phyloP scores from a whole-genome alignment of 2,113 vertebrate genomes.

The Cardinalis cardinalis region DNA sequence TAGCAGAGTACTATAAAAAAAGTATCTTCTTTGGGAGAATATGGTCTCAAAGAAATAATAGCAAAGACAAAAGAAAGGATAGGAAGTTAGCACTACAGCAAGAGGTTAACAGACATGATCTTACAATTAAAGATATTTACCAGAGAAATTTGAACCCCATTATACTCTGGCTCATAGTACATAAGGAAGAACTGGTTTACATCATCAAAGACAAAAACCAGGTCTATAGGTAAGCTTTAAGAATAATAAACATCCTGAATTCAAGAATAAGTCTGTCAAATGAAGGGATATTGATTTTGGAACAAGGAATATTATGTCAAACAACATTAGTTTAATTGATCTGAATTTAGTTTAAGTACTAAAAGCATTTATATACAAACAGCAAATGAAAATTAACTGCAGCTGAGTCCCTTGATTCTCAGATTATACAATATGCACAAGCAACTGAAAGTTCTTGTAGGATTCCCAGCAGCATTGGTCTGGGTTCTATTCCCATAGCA shows the following conservation, averaged over 20 bases:
- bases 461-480: slow-evolving; percentile 24
- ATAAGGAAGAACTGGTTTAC: slow-evolving; percentile 79
- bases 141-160: slow-evolving; percentile 77
- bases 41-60: neutral
- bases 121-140: slow-evolving; percentile 81
- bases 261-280: slow-evolving; percentile 80
- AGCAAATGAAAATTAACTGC: slow-evolving; percentile 81
- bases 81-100: slow-evolving; percentile 31
- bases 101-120: slow-evolving; percentile 71
- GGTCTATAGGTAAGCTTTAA: slow-evolving; percentile 86
- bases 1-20: neutral
- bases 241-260: slow-evolving; percentile 86
- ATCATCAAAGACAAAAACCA: slow-evolving; percentile 83
- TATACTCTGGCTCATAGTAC: slow-evolving; percentile 68
- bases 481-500: slow-evolving; percentile 60
- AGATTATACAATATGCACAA: slow-evolving; percentile 53
- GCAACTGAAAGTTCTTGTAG: slow-evolving; percentile 43
- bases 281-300: slow-evolving; percentile 84
- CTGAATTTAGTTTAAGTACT: slow-evolving; percentile 84
- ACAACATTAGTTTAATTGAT: slow-evolving; percentile 84
- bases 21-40: neutral
- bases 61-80: slow-evolving; percentile 43
- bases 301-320: slow-evolving; percentile 82
- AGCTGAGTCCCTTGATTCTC: slow-evolving; percentile 71
- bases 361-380: slow-evolving; percentile 84